These are phyloP conservation scores for Mormoops blainvillei DNA, from an alignment of 2,113 vertebrate species.

Conservation along the genomic window DNA sequence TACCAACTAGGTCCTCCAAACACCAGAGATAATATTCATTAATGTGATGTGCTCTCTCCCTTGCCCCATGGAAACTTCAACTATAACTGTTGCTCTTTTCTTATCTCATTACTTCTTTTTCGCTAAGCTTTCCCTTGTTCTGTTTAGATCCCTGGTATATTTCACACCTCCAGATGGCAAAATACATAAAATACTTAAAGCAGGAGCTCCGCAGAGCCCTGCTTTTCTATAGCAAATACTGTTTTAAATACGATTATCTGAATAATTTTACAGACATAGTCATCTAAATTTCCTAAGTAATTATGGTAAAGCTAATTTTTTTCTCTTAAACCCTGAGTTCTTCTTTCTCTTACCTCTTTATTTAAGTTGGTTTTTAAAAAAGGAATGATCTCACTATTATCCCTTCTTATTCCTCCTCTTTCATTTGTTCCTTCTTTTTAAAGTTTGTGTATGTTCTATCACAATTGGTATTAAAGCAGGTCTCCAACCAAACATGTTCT, in stretches of 20 bases:
- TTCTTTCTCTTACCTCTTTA: not conserved
- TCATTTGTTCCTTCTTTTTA: not conserved
- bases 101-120: not conserved
- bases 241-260: not conserved
- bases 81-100: not conserved
- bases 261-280: not conserved
- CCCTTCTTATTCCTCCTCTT: not conserved
- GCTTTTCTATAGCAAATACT: not conserved
- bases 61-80: not conserved
- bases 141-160: not conserved
- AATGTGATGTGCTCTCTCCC: not conserved
- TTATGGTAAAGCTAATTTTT: not conserved
- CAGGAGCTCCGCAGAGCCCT: not conserved
- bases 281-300: not conserved
- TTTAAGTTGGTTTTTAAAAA: constrained; percentile 1
- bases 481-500: not conserved
- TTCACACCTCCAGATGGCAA: not conserved
- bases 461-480: not conserved
- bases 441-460: not conserved
- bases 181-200: not conserved
- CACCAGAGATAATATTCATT: not conserved
- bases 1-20: not conserved
- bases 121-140: not conserved
- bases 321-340: not conserved
- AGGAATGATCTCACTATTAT: not conserved